Conservation (phyloP, 2,113 vertebrate genomes). For the Ivindomyrus marchei region DNA sequence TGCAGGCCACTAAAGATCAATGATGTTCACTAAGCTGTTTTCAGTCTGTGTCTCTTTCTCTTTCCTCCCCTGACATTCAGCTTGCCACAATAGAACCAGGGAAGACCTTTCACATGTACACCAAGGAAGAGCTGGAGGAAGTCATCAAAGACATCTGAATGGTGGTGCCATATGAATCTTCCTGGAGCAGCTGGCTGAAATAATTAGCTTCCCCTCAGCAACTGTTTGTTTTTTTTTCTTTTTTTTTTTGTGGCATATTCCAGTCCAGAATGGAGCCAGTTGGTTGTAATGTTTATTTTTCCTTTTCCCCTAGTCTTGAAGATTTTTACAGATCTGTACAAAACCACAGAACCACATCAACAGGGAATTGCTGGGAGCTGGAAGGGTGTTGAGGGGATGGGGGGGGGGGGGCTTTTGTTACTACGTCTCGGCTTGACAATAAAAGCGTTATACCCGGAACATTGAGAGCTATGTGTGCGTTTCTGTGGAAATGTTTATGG, state of each 20-base stretch:
- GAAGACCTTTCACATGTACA: constrained; percentile 97
- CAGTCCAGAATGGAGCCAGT: constrained; percentile 35
- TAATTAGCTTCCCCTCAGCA: constrained; percentile 41
- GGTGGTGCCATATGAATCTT: neutral
- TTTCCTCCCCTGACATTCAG: constrained; percentile 53
- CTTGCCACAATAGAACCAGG: constrained; percentile 89
- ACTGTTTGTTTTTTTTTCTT: constrained; percentile 6
- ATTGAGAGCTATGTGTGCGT: constrained; percentile 4
- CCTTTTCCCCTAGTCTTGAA: constrained; percentile 29
- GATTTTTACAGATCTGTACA: constrained; percentile 49
- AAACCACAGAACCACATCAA: constrained; percentile 35
- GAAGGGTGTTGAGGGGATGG: neutral
- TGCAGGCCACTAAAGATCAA: neutral
- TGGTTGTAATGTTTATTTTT: constrained; percentile 44
- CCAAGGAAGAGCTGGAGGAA: constrained; percentile 95
- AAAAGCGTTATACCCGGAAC: constrained; percentile 60
- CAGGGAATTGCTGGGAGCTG: constrained; percentile 32
- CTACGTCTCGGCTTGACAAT: constrained; percentile 48
- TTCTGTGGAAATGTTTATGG: neutral
- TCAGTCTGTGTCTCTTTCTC: neutral
- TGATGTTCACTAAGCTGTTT: neutral
- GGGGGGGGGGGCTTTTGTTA: constrained; percentile 53
- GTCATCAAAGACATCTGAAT: constrained; percentile 95
- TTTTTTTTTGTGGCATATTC: constrained; percentile 32
- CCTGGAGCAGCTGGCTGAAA: neutral